phyloP scores from a whole-genome alignment of 2,113 vertebrate genomes.

The Acanthisitta chloris region DNA sequence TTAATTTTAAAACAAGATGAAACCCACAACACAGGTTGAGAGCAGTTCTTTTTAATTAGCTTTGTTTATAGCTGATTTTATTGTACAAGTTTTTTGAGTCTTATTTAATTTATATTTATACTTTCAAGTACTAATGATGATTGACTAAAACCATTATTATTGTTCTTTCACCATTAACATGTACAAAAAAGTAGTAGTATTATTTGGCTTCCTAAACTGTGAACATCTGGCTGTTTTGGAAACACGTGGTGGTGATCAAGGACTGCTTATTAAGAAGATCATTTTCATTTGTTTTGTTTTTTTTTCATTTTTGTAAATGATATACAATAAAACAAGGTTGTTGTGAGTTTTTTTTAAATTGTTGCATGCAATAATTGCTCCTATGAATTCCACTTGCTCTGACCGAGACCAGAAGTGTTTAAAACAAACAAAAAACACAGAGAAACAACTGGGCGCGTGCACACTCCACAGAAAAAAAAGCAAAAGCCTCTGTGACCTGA shows the following conservation, averaged over 20 bases:
- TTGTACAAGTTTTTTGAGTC: constrained; percentile 68
- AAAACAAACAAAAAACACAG: background rate
- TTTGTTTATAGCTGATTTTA: constrained; percentile 73
- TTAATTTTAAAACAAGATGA: constrained; percentile 59
- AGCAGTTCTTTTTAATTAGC: constrained; percentile 68
- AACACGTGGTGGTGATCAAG: constrained; percentile 55
- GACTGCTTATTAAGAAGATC: constrained; percentile 56
- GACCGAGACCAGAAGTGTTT: background rate
- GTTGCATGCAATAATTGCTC: background rate
- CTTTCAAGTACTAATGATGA: constrained; percentile 68
- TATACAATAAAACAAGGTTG: constrained; percentile 49
- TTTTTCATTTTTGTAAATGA: constrained; percentile 53
- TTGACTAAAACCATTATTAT: constrained; percentile 66
- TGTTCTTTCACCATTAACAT: constrained; percentile 62
- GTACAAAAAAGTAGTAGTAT: constrained; percentile 65
- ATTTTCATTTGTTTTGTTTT: constrained; percentile 61
- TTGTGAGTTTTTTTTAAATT: constrained; percentile 29
- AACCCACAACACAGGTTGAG: constrained; percentile 62
- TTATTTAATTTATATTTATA: constrained; percentile 78
- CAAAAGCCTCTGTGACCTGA: constrained; percentile 30
- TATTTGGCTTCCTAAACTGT: constrained; percentile 62
- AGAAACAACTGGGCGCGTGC: background rate
- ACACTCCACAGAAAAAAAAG: background rate
- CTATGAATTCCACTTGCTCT: background rate
- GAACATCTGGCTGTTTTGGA: constrained; percentile 50